These are phyloP conservation scores for Darevskia mixta DNA, from an alignment of 2,797 vertebrate species.

Conservation along the genomic window DNA sequence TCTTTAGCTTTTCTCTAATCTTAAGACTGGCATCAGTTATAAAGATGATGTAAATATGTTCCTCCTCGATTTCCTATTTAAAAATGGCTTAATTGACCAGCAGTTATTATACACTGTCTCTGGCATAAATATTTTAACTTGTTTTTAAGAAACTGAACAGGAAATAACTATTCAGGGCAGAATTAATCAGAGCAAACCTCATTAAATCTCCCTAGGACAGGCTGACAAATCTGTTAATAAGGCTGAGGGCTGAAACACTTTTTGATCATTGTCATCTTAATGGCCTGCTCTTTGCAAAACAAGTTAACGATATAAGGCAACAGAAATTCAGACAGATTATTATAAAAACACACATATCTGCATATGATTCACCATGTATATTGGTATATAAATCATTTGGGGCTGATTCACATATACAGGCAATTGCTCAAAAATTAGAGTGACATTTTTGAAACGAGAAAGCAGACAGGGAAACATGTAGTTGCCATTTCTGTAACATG, in stretches of 20 bases:
- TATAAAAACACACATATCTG: rapidly evolving
- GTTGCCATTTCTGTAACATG: not conserved
- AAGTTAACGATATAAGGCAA: constrained; percentile 1
- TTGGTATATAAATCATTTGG: constrained; percentile 10
- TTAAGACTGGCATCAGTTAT: not conserved
- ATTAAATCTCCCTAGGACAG: constrained; percentile 66
- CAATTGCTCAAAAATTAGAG: not conserved
- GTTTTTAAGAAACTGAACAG: constrained; percentile 36
- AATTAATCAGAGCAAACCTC: constrained; percentile 64
- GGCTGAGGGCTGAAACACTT: constrained; percentile 43
- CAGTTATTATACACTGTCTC: constrained; percentile 55
- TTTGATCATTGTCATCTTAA: constrained; percentile 47
- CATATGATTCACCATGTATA: not conserved
- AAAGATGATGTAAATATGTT: not conserved
- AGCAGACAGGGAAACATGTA: too few relatives aligned
- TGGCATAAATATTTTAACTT: constrained; percentile 69
- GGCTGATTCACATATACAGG: too few relatives aligned
- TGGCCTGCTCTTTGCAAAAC: constrained; percentile 31
- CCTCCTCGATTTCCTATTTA: constrained; percentile 18
- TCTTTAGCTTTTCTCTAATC: not conserved
- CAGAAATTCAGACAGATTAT: constrained; percentile 3
- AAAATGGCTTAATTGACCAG: constrained; percentile 39
- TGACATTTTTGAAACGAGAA: not conserved
- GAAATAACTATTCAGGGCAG: constrained; percentile 60
- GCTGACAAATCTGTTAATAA: constrained; percentile 70